These are phyloP conservation scores for Epinephelus fuscoguttatus DNA, from an alignment of 2,113 vertebrate genomes.

Conservation along the genomic window DNA sequence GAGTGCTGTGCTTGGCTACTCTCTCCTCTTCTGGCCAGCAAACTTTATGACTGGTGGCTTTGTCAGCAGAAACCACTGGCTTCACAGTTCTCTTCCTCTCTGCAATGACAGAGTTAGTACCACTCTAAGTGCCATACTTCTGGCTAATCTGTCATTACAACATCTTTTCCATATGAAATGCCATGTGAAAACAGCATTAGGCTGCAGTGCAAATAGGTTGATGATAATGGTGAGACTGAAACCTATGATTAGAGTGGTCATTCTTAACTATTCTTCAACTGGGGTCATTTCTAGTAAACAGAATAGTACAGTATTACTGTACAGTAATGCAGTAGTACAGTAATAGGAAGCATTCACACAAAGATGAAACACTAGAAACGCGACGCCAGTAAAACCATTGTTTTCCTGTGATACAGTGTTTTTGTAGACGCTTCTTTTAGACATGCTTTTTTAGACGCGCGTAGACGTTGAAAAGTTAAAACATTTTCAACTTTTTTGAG, in stretches of 20 bases:
- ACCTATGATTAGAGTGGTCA: neutral
- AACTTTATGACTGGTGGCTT: constrained; percentile 24
- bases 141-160: constrained; percentile 26
- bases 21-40: constrained; percentile 5
- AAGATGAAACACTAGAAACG: too few relatives aligned
- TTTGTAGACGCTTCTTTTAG: too few relatives aligned
- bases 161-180: constrained; percentile 32
- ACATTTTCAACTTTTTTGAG: too few relatives aligned
- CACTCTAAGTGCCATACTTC: constrained; percentile 5
- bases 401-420: too few relatives aligned
- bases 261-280: constrained; percentile 1
- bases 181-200: constrained; percentile 8
- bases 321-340: too few relatives aligned
- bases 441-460: too few relatives aligned
- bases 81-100: constrained; percentile 19
- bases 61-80: constrained; percentile 51
- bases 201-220: neutral
- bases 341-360: neutral
- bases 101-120: constrained; percentile 32
- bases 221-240: neutral
- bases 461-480: too few relatives aligned
- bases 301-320: neutral
- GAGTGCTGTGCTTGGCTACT: constrained; percentile 42
- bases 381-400: too few relatives aligned
- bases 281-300: neutral